Percentiles rank a stretch among this genome's conserved stretches.
Conservation (phyloP, 2,888 invertebrate genomes). For the Idaea straminata region DNA sequence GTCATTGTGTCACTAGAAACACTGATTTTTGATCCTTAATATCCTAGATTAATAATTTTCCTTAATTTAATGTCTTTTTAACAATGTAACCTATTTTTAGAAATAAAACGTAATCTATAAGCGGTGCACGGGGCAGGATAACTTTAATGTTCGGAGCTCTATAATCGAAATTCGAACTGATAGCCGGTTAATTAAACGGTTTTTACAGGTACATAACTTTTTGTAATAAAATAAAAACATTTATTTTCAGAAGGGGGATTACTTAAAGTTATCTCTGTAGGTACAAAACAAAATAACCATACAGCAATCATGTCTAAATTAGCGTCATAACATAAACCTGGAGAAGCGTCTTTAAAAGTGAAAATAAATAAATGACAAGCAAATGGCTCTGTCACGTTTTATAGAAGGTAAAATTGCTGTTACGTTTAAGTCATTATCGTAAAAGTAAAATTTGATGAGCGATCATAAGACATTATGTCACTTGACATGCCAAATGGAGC, state of each 20-base stretch:
- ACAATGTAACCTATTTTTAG: background rate
- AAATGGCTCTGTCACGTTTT: background rate
- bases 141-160: too few species aligned
- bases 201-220: too few species aligned
- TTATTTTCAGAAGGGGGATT: too few species aligned
- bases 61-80: background rate
- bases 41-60: background rate
- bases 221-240: too few species aligned
- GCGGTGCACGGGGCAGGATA: too few species aligned
- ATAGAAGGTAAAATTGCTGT: background rate
- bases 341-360: background rate
- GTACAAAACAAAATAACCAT: background rate
- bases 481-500: background rate
- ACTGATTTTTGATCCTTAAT: conserved; percentile 10
- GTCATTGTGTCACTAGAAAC: conserved; percentile 65
- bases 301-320: background rate
- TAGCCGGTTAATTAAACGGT: too few species aligned
- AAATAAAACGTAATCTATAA: too few species aligned
- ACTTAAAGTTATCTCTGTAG: background rate
- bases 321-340: background rate
- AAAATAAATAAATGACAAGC: background rate
- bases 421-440: background rate
- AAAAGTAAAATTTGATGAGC: background rate
- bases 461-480: background rate
- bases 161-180: too few species aligned